Base-by-base conservation (phyloP, 2,888 invertebrate species). In the Margaritifera margaritifera region DNA sequence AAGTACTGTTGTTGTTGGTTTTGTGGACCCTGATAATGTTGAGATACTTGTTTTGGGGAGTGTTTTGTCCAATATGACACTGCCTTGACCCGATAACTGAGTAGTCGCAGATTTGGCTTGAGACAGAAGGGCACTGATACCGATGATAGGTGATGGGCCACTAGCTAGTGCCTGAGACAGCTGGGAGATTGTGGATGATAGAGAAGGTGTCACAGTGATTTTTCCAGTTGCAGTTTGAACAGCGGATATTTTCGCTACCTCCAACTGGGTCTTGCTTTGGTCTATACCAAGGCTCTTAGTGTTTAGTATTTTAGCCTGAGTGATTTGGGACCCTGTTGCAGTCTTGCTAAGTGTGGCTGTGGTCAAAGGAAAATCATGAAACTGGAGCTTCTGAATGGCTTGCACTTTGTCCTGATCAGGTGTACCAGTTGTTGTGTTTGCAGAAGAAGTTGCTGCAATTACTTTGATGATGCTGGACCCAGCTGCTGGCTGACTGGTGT, bases 281-380 rank as follows among this genome's bases (percentile, higher is more conserved):
- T 61, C 71, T 8, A 69, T 55, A 53, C 69, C 71, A 25, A 71
- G 63, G 53, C 64, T 66, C 51, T 62, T 54, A 60, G 59, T 69
- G 18, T 63, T 53, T 11, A 80, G 72, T 22, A 83, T 80, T 68
- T 81, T 85, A 52, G 83, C 81, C 59, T 84, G 84, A 0, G 84
- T 81, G 11, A 84, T 68, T n/a, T 72, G 62, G n/a, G 81, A 61
- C 18, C 67, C 59, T 11, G 78, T 75, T 31, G 79, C 73, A 2
- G 71, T 68, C 50, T 71, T 19, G 54, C 60, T n/a, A 52, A 59
- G 59, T 18, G 20, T 58, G 62, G 31, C 55, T 20, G 85, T 86
- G 18, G 86, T 85, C 8, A 85, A 66, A 8, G 86, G 85, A 66
- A 87, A 86, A 64, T 87, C 87, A 68, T 84, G 84, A 68, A 84